Evolutionary conservation across 2,888 invertebrate genomes (phyloP).

Genomic region (Homarus gammarus): DNA sequence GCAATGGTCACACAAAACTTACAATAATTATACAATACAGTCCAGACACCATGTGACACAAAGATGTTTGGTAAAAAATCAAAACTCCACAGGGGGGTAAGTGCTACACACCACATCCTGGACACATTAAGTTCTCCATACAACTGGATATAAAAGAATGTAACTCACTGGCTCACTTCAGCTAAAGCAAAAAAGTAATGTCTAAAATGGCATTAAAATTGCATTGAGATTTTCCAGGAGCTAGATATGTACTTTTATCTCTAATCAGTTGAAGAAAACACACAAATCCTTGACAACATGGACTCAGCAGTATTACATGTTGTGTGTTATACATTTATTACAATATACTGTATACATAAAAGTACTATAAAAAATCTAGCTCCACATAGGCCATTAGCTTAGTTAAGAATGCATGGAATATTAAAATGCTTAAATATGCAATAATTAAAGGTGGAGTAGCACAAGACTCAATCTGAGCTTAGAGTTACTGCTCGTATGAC

Average conservation of each 20-base stretch:
- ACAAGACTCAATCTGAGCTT: background rate
- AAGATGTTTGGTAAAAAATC: background rate
- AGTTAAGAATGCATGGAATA: background rate
- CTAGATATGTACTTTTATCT: too few relatives aligned
- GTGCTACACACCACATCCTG: too few relatives aligned
- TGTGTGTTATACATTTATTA: background rate
- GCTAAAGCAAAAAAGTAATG: background rate
- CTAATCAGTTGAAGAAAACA: too few relatives aligned
- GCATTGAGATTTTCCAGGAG: too few relatives aligned
- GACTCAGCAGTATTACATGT: background rate
- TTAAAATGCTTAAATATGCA: background rate
- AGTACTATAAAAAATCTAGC: background rate
- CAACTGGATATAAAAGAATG: background rate
- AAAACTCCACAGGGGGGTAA: too few relatives aligned
- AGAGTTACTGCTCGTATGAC: too few relatives aligned
- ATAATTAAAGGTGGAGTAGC: background rate
- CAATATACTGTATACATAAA: background rate
- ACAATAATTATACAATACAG: background rate
- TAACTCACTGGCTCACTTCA: background rate
- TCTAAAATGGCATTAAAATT: too few relatives aligned
- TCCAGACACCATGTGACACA: background rate
- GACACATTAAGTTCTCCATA: background rate
- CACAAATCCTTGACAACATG: too few relatives aligned
- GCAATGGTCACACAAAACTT: background rate
- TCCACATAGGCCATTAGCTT: too few relatives aligned